These are phyloP conservation scores for Todiramphus saurophagus DNA, from an alignment of 2,113 vertebrate genomes.

Conservation along the genomic window DNA sequence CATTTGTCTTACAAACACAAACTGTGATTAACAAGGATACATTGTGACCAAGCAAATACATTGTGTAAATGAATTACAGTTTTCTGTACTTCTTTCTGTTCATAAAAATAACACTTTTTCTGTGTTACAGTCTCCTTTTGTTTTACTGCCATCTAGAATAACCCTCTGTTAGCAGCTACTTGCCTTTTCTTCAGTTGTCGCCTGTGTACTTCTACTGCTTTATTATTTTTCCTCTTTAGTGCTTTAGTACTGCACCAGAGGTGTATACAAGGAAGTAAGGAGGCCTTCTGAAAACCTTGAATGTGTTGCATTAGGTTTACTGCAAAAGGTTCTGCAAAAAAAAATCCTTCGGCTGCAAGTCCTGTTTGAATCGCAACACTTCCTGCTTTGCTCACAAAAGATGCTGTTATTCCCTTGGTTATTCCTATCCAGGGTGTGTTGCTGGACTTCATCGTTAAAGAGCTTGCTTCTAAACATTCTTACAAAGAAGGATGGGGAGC, in stretches of 20 bases:
- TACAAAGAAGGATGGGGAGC: neutral
- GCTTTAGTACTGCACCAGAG: neutral
- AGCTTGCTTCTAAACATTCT: neutral
- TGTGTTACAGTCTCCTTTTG: neutral
- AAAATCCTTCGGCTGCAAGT: neutral
- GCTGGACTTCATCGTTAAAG: neutral
- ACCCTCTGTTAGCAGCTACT: neutral
- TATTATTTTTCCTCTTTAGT: neutral
- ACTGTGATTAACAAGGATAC: neutral
- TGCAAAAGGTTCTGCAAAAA: neutral
- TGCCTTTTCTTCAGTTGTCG: neutral
- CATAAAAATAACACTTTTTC: neutral
- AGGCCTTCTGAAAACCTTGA: neutral
- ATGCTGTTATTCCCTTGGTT: neutral
- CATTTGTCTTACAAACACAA: neutral
- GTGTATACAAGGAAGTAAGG: neutral
- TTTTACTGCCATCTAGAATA: constrained; percentile 30
- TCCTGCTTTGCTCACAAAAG: neutral
- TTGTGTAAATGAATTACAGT: neutral
- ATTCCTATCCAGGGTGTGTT: neutral
- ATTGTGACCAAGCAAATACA: neutral
- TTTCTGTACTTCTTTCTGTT: neutral
- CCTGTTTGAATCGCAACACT: neutral
- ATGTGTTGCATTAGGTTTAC: neutral
- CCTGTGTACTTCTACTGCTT: neutral